phyloP scores from a whole-genome alignment of 2,888 invertebrate species.

The Pristionchus fissidentatus region DNA sequence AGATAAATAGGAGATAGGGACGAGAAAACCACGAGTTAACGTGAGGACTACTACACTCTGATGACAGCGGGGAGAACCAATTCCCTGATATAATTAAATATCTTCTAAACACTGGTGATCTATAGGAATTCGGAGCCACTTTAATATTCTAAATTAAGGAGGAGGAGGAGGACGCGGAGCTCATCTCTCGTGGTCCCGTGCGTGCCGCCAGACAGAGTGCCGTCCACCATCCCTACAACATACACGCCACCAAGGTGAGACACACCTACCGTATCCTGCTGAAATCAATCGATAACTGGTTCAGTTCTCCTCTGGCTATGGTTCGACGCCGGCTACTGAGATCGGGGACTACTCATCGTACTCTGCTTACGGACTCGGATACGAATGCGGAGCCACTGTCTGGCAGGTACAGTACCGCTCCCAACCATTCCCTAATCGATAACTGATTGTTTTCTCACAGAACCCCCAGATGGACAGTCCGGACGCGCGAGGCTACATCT shows the following conservation, averaged over 20 bases:
- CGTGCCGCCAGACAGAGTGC: slow-evolving; percentile 54
- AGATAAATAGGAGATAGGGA: slow-evolving; percentile 17
- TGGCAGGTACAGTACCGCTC: slow-evolving; percentile 52
- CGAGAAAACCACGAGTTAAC: slow-evolving; percentile 24
- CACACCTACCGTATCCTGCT: neutral
- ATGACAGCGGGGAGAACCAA: neutral
- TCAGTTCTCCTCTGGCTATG: slow-evolving; percentile 45
- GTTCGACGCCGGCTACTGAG: slow-evolving; percentile 53
- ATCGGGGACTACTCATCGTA: slow-evolving; percentile 62
- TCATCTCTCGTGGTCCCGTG: slow-evolving; percentile 73
- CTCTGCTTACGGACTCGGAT: slow-evolving; percentile 63
- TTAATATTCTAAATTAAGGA: slow-evolving; percentile 50
- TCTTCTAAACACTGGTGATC: no score
- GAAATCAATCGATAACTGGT: neutral
- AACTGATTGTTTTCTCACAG: neutral
- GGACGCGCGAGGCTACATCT: slow-evolving; percentile 56
- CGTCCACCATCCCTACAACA: slow-evolving; percentile 41
- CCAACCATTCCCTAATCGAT: slow-evolving; percentile 52
- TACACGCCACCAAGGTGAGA: slow-evolving; percentile 25
- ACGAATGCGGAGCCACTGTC: slow-evolving; percentile 66
- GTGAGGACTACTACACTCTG: neutral
- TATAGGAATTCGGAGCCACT: neutral
- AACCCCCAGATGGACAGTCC: slow-evolving; percentile 29
- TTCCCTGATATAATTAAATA: neutral
- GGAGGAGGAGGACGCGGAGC: slow-evolving; percentile 53